A percentile compares a stretch with the other conserved stretches of the same genome.
Conservation (phyloP, 1,140 invertebrate genomes). For the Cephus cinctus region DNA sequence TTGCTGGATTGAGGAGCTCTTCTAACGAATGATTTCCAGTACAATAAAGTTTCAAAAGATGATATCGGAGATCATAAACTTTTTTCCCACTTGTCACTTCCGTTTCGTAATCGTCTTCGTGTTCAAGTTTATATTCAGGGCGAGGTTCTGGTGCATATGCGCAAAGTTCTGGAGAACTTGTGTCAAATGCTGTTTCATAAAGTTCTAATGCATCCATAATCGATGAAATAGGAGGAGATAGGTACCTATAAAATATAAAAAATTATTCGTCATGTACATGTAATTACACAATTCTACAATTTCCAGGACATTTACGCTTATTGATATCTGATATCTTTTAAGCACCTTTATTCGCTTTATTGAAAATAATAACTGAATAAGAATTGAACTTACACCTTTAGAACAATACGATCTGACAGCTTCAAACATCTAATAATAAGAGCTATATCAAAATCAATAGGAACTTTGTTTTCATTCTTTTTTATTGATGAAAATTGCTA, state of each 20-base stretch:
- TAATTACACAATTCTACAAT: not conserved
- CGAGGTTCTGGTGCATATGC: constrained; percentile 27
- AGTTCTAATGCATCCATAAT: constrained; percentile 68
- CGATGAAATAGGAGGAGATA: constrained; percentile 64
- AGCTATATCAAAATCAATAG: too few species aligned
- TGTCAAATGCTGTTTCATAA: constrained; percentile 68
- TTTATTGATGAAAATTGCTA: too few species aligned
- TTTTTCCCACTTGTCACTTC: constrained; percentile 36
- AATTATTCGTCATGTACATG: constrained; percentile 6
- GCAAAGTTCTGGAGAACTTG: constrained; percentile 26
- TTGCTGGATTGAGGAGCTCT: constrained; percentile 70
- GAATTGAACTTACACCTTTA: too few species aligned
- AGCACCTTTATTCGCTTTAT: not conserved
- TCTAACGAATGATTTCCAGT: constrained; percentile 67
- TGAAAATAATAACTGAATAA: too few species aligned
- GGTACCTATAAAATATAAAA: constrained; percentile 57
- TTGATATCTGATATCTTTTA: not conserved
- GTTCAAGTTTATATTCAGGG: constrained; percentile 49
- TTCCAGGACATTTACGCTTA: not conserved
- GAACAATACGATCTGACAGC: too few species aligned
- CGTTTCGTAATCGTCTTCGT: constrained; percentile 40
- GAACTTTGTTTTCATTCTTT: too few species aligned
- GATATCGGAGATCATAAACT: constrained; percentile 77
- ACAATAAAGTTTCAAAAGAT: constrained; percentile 76
- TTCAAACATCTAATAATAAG: too few species aligned